Conservation (phyloP, 2,888 invertebrate genomes). For the Dysmachus trigonus region DNA sequence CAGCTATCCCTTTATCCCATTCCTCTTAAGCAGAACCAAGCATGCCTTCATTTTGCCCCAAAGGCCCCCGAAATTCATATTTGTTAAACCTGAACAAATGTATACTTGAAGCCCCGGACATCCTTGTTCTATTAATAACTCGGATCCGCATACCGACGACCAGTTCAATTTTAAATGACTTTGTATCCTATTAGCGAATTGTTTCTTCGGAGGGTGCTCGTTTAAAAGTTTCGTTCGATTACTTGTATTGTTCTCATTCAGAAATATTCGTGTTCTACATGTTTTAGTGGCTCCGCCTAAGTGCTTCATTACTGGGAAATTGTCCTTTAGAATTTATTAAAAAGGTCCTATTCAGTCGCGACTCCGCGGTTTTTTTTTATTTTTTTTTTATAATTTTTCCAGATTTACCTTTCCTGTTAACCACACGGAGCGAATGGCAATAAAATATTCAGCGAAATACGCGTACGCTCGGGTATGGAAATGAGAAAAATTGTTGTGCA, state of each 20-base stretch:
- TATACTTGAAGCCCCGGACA: not conserved
- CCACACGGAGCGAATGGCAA: not conserved
- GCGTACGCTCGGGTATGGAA: not conserved
- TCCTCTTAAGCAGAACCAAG: not conserved
- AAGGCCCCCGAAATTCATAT: not conserved
- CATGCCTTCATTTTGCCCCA: not conserved
- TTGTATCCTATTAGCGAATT: slow-evolving; percentile 1
- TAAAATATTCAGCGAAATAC: slow-evolving; percentile 11
- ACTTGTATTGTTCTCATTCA: not conserved
- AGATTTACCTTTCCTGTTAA: slow-evolving; percentile 25
- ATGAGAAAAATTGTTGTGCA: slow-evolving; percentile 8
- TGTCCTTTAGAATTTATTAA: slow-evolving; percentile 18
- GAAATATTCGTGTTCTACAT: not conserved
- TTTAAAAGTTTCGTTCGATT: not conserved
- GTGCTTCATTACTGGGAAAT: not conserved
- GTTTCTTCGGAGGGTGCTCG: not conserved
- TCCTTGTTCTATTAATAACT: not conserved
- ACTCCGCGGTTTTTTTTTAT: not conserved
- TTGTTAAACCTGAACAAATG: not conserved
- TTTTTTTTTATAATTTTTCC: not conserved
- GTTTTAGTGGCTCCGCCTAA: not conserved
- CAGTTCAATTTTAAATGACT: not conserved
- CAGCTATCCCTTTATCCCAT: not conserved
- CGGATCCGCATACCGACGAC: not conserved
- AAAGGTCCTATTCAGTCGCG: not conserved